Percentiles rank a stretch among this genome's conserved stretches.
These are phyloP conservation scores for Entomobrya proxima DNA, from an alignment of 2,888 invertebrate genomes.

Conservation along the genomic window DNA sequence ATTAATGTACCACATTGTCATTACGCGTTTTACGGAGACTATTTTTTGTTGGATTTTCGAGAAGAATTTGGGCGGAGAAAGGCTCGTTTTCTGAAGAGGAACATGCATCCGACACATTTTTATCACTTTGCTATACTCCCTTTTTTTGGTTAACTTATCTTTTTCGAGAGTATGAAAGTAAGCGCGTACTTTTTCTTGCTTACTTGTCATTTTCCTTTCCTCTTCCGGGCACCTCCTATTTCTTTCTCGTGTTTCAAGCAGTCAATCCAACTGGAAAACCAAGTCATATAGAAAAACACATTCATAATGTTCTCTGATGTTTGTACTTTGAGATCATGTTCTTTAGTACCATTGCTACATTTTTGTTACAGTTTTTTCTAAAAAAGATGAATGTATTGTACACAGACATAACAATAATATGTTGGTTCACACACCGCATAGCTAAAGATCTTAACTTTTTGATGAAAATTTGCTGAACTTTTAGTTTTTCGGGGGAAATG, in stretches of 20 bases:
- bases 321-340: background rate
- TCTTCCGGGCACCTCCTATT: background rate
- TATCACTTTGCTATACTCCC: background rate
- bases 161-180: background rate
- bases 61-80: slow-evolving; percentile 9
- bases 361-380: background rate
- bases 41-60: background rate
- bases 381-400: background rate
- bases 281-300: background rate
- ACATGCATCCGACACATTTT: slow-evolving; percentile 25
- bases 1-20: background rate
- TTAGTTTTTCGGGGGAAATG: background rate
- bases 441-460: background rate
- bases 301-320: background rate
- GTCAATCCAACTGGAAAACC: background rate
- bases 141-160: slow-evolving; percentile 8
- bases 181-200: slow-evolving; percentile 8
- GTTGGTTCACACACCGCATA: background rate
- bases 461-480: slow-evolving; percentile 26
- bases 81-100: slow-evolving; percentile 17
- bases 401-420: background rate
- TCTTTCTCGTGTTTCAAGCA: background rate
- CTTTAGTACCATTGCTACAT: background rate
- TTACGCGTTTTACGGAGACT: background rate
- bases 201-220: slow-evolving; percentile 24